These are phyloP conservation scores for Columba guinea DNA, from an alignment of 2,797 vertebrate species.

Conservation along the genomic window DNA sequence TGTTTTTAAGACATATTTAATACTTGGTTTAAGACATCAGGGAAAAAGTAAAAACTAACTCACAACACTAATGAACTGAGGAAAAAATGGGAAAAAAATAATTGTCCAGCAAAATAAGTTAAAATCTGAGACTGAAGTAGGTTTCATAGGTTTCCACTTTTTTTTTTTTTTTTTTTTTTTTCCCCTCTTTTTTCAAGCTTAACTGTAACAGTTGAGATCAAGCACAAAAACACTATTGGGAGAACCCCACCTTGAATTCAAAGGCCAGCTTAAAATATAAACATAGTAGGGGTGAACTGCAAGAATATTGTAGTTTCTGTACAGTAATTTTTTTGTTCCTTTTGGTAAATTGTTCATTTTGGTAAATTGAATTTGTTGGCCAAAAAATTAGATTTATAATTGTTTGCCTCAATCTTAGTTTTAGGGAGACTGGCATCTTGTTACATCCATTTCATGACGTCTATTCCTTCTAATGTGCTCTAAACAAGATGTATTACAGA, in stretches of 20 bases:
- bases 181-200: too few species aligned
- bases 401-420: not conserved
- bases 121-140: not conserved
- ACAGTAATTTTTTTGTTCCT: not conserved
- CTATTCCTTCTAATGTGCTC: not conserved
- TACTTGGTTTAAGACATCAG: not conserved
- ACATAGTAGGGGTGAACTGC: not conserved
- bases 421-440: not conserved
- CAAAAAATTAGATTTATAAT: conserved; percentile 3
- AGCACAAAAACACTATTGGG: not conserved
- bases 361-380: not conserved
- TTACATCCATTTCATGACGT: not conserved
- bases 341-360: not conserved
- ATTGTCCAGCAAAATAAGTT: not conserved
- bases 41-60: not conserved
- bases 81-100: not conserved
- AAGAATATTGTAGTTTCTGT: not conserved
- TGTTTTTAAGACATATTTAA: not conserved
- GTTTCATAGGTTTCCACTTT: not conserved
- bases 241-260: not conserved
- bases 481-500: not conserved
- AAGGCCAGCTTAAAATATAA: not conserved
- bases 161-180: too few species aligned
- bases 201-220: not conserved
- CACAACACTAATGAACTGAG: not conserved